Base-by-base conservation (phyloP, 1,140 invertebrate species). In the Ceratina calcarata region DNA sequence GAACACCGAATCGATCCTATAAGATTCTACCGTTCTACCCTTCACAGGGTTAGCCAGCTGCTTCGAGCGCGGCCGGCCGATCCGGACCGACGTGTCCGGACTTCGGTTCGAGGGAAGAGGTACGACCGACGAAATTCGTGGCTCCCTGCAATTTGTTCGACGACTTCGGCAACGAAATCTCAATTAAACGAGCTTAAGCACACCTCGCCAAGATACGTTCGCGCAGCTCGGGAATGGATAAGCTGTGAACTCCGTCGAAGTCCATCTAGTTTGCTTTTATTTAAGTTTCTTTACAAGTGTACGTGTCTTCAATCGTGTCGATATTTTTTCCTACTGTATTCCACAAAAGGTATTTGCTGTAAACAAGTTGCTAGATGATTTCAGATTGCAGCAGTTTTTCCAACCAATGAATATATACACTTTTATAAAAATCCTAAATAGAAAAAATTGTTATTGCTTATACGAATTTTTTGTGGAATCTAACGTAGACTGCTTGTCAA, bases 1-100 rank as follows among this genome's bases (percentile, higher is more conserved):
- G 79, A 85, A 85, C 80, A 81, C 61, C 66, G 67, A 86, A 86
- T 85, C 84, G 84, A 86, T 86, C 84, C 78, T 82, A 80, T 72
- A 75, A 74, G 84, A 86, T 85, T 85, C 80, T n/a, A 22, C 22
- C 53, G 60, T 73, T 85, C 73, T 74, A 45, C 72, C 49, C 64
- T 86, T 86, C 79, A 82, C 76, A 80, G 78, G 76, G 84, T 80
- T 85, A 67, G 71, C 66, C 67, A 67, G 85, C 80, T 65, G 76
- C 66, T 81, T 62, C 32, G 55, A 65, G 61, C 32, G 27, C 27
- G 27, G 27, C 27, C 27, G 27, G 27, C 27, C 27, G 27, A 71
- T 64, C 67, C 37, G 37, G 78, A 69, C 73, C 70, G 62, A 85
- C 84, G 83, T 82, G 84, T 86, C 18, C 60, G 70, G 79, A 85